phyloP scores from a whole-genome alignment of 2,888 invertebrate species.

The Pammene aurita region DNA sequence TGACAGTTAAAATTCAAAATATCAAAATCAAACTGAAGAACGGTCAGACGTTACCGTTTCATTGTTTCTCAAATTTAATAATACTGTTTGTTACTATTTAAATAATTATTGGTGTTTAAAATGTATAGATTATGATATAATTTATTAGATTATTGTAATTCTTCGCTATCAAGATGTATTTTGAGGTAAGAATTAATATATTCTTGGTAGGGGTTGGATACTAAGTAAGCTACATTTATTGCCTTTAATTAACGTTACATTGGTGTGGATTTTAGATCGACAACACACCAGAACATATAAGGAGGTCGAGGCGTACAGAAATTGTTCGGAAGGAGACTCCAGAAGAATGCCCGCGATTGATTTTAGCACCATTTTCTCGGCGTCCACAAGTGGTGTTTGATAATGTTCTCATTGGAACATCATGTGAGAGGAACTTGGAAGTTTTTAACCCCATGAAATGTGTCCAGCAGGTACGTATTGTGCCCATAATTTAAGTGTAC shows the following conservation, averaged over 20 bases:
- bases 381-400: slow-evolving; percentile 87
- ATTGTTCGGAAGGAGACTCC: slow-evolving; percentile 58
- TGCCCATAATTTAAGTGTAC: background rate
- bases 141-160: slow-evolving; percentile 5
- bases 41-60: slow-evolving; percentile 19
- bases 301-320: slow-evolving; percentile 64
- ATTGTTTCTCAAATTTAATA: slow-evolving; percentile 19
- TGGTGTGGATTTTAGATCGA: slow-evolving; percentile 64
- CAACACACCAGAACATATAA: slow-evolving; percentile 76
- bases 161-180: slow-evolving; percentile 57
- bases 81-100: background rate
- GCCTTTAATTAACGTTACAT: slow-evolving; percentile 13
- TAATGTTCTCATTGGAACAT: slow-evolving; percentile 83
- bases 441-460: slow-evolving; percentile 83
- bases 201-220: slow-evolving; percentile 18
- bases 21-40: slow-evolving; percentile 16
- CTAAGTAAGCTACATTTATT: background rate
- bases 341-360: slow-evolving; percentile 79
- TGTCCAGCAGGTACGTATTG: slow-evolving; percentile 63
- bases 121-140: slow-evolving; percentile 16
- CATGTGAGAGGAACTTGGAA: slow-evolving; percentile 80
- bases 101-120: slow-evolving; percentile 10
- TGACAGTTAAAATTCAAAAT: slow-evolving; percentile 37
- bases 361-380: slow-evolving; percentile 86
- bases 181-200: slow-evolving; percentile 56